A percentile compares a stretch with the other conserved stretches of the same genome.
Evolutionary conservation across 2,888 invertebrate genomes (phyloP).

Genomic region (Melieria omissa): DNA sequence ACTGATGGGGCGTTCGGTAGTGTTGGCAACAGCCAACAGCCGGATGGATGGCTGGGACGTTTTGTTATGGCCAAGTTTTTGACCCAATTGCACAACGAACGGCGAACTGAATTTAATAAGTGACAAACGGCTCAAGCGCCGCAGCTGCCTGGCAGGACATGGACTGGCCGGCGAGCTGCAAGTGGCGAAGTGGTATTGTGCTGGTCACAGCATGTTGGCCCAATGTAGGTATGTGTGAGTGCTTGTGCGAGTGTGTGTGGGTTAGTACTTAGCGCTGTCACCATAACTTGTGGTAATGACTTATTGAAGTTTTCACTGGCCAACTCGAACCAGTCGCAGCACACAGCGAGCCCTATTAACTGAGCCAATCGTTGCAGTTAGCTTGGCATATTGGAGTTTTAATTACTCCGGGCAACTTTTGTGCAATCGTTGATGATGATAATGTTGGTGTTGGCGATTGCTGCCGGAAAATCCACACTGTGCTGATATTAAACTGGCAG

Average conservation of each 20-base stretch:
- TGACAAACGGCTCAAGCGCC: conserved; percentile 8
- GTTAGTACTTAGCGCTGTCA: conserved; percentile 17
- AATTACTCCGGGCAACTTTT: conserved; percentile 23
- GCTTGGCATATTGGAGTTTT: conserved; percentile 34
- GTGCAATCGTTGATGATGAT: neutral
- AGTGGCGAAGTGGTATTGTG: neutral
- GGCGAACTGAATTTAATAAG: conserved; percentile 29
- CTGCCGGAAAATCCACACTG: no score
- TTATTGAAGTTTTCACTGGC: conserved; percentile 20
- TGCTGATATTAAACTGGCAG: no score
- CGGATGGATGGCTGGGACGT: no score
- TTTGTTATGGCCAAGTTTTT: conserved; percentile 10
- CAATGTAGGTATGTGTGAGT: conserved; percentile 1
- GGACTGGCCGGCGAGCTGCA: neutral
- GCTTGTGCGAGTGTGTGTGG: neutral
- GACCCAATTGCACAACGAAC: conserved; percentile 14
- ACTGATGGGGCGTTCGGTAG: no score
- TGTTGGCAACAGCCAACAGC: no score
- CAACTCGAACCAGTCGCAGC: neutral
- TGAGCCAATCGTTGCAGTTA: conserved; percentile 27
- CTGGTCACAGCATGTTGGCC: neutral
- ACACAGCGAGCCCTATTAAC: neutral
- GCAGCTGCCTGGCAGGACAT: conserved; percentile 8
- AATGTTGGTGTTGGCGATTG: no score
- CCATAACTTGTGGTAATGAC: conserved; percentile 24